Conservation (phyloP, 2,888 invertebrate species). For the Chelonus formosanus region DNA sequence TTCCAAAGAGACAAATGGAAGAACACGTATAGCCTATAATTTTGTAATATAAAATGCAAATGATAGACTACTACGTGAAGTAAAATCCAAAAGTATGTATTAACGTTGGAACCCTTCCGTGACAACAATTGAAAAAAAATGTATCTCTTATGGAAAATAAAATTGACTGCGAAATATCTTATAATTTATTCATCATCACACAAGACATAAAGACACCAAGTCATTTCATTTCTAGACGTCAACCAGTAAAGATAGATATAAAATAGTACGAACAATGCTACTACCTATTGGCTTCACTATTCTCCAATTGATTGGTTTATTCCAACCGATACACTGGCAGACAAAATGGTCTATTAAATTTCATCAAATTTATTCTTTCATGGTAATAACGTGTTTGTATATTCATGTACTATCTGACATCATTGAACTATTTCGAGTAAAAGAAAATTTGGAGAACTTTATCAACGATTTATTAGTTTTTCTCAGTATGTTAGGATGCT, state of each 20-base stretch:
- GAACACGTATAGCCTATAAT: no score
- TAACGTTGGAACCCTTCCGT: no score
- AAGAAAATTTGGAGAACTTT: not conserved
- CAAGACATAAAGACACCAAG: no score
- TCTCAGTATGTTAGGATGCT: conserved; percentile 12
- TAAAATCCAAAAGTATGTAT: no score
- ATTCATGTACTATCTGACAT: not conserved
- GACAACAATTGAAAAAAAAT: no score
- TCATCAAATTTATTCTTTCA: not conserved
- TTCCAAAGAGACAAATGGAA: no score
- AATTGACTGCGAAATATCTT: no score
- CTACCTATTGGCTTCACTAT: conserved; percentile 5
- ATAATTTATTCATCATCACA: no score
- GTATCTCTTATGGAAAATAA: no score
- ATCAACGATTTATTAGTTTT: conserved; percentile 8
- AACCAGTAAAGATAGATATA: not conserved
- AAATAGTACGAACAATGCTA: not conserved
- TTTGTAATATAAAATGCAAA: no score
- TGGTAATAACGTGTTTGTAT: not conserved
- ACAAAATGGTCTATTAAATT: not conserved
- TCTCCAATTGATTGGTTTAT: conserved; percentile 2
- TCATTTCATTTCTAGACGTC: not conserved
- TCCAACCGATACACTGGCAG: not conserved
- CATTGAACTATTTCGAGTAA: not conserved
- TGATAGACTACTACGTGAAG: no score